Base-by-base conservation (phyloP, 2,888 invertebrate species). In the Sclerodermus sp. region DNA sequence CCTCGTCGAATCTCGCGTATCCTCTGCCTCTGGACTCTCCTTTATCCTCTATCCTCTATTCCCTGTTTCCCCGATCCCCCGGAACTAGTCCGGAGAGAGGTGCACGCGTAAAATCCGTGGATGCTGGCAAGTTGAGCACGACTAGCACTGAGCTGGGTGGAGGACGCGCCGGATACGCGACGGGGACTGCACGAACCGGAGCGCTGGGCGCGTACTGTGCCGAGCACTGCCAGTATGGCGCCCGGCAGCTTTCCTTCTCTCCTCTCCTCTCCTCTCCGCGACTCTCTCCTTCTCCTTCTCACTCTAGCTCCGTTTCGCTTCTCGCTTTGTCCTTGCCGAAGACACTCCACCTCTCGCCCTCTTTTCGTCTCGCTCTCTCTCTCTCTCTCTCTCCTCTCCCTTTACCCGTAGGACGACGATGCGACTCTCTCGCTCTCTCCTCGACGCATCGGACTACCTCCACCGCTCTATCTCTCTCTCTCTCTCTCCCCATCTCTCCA, bases 221-320 rank as follows among this genome's bases (percentile, higher is more conserved):
- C 51, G 43, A 48, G 51, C 52, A 60, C 50, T 55, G 18, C 40
- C 70, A 70, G 70, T 70, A 70, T 70, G 70, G 70, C 70, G 70
- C 61, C 70, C 66, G 62, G 55, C 59, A 55, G 65, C 66, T 66
- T 66, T 64, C 67, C 64, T 62, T 49, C 56, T 45, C 38, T 45
- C 50, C 48, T 57, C 52, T 39, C 43, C 31, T 30, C 31, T 39
- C 18, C n/a, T 0, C n/a, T 38, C 5, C 13, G 18, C 47, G 4
- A 34, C 6, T n/a, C 15, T 6, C 16, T 16, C 17, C 16, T 32
- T 38, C 32, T 32, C 40, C 12, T 14, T 36, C 49, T n/a, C n/a
- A 13, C 47, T 23, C n/a, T n/a, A n/a, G n/a, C n/a, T 34, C 29
- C 30, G 12, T 30, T 38, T 9, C n/a, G n/a, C n/a, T n/a, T n/a